Conservation (phyloP, 2,113 vertebrate species). For the Canis aureus region DNA sequence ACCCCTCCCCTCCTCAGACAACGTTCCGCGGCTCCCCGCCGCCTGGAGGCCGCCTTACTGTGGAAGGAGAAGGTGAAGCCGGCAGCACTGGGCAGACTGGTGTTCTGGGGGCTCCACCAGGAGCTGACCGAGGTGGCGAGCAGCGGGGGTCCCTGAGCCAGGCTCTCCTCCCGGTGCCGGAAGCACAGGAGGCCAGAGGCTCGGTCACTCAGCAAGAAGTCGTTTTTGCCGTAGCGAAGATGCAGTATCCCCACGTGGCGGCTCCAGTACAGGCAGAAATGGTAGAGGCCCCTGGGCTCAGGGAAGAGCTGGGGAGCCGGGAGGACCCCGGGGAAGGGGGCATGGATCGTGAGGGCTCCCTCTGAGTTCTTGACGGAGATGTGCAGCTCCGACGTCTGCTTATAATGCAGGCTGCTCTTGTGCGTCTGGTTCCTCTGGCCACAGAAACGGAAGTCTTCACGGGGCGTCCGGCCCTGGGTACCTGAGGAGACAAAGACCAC, state of each 20-base stretch:
- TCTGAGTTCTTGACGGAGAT: conserved; percentile 83
- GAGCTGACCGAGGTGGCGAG: conserved; percentile 79
- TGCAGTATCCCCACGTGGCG: conserved; percentile 37
- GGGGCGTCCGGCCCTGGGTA: rapidly evolving
- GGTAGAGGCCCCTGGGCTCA: conserved; percentile 80
- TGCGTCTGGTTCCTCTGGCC: conserved; percentile 86
- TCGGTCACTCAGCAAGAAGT: conserved; percentile 77
- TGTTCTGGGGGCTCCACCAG: conserved; percentile 78
- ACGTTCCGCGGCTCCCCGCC: neutral
- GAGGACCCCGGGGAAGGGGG: conserved; percentile 64
- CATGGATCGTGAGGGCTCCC: conserved; percentile 49
- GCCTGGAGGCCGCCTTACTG: conserved; percentile 10
- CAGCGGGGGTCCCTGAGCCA: rapidly evolving
- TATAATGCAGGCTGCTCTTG: conserved; percentile 71
- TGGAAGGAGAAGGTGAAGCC: conserved; percentile 81
- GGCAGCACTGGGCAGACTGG: conserved; percentile 19
- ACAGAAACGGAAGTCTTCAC: conserved; percentile 86
- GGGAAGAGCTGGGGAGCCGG: neutral
- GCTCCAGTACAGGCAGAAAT: conserved; percentile 88
- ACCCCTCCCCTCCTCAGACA: neutral
- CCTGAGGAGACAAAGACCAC: conserved; percentile 68
- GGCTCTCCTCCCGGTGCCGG: neutral
- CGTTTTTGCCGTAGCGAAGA: conserved; percentile 79
- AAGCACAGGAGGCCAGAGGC: conserved; percentile 70
- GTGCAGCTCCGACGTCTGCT: rapidly evolving